These are phyloP conservation scores for Helicoverpa armigera DNA, from an alignment of 1,140 invertebrate species.

Conservation along the genomic window DNA sequence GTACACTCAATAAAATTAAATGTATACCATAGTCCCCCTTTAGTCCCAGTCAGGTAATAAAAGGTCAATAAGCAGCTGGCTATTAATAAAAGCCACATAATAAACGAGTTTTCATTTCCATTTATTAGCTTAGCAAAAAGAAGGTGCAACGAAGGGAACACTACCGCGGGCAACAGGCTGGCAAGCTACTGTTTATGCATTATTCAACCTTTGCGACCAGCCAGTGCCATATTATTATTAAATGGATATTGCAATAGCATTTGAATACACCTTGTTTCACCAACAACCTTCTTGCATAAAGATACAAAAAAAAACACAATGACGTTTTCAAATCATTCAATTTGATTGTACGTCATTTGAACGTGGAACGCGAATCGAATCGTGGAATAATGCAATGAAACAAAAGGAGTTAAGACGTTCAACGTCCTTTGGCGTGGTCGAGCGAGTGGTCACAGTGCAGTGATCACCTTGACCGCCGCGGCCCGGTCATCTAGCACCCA, in stretches of 20 bases:
- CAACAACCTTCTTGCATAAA: neutral
- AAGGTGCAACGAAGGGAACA: neutral
- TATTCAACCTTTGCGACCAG: conserved; percentile 27
- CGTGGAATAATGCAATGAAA: conserved; percentile 18
- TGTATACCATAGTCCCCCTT: no score
- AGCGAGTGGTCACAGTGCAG: conserved; percentile 50
- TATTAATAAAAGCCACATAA: no score
- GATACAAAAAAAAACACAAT: neutral
- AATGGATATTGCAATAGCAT: neutral
- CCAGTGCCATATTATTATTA: conserved; percentile 14
- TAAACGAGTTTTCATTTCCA: neutral
- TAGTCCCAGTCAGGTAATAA: no score
- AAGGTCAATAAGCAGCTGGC: no score
- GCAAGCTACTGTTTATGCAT: conserved; percentile 34
- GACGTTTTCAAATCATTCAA: conserved; percentile 33
- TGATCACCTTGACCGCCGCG: conserved; percentile 61
- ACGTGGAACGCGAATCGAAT: conserved; percentile 37
- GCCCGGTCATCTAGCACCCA: conserved; percentile 49
- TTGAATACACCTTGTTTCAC: conserved; percentile 3
- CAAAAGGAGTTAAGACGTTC: conserved; percentile 38
- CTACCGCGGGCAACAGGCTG: neutral
- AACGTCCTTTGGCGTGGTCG: conserved; percentile 43
- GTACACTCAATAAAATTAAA: no score
- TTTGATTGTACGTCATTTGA: conserved; percentile 11
- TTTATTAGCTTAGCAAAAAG: neutral